phyloP scores from a whole-genome alignment of 2,797 vertebrate species.

The Gambelia wislizenii region DNA sequence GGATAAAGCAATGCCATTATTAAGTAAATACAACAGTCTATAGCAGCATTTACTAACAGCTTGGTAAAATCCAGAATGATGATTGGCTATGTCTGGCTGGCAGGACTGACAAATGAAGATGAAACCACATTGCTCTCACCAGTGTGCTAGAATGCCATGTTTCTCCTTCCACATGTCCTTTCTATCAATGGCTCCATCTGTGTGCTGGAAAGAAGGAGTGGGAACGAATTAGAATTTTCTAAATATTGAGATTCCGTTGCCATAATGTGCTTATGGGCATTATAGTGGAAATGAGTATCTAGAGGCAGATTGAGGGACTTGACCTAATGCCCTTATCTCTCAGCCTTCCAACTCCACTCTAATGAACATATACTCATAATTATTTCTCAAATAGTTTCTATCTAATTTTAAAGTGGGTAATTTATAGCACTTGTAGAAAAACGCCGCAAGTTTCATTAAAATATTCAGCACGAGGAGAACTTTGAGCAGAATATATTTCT shows the following conservation, averaged over 20 bases:
- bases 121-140: background rate
- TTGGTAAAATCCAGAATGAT: constrained; percentile 44
- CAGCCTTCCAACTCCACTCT: constrained; percentile 70
- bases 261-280: constrained; percentile 73
- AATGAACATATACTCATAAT: constrained; percentile 79
- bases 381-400: constrained; percentile 81
- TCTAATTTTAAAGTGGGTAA: constrained; percentile 81
- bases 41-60: constrained; percentile 62
- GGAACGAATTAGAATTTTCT: constrained; percentile 74
- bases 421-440: constrained; percentile 79
- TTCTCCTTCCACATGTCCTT: constrained; percentile 34
- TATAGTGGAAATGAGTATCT: constrained; percentile 73
- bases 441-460: constrained; percentile 77
- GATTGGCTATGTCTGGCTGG: constrained; percentile 40
- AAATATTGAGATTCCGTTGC: constrained; percentile 76
- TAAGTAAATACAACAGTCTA: constrained; percentile 58
- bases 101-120: background rate
- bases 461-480: constrained; percentile 76
- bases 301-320: constrained; percentile 76
- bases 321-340: constrained; percentile 75
- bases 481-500: constrained; percentile 80
- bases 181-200: constrained; percentile 34
- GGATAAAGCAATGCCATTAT: constrained; percentile 67
- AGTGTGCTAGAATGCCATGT: constrained; percentile 16
- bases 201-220: constrained; percentile 28